These are phyloP conservation scores for Balaeniceps rex DNA, from an alignment of 2,113 vertebrate species.

Conservation along the genomic window DNA sequence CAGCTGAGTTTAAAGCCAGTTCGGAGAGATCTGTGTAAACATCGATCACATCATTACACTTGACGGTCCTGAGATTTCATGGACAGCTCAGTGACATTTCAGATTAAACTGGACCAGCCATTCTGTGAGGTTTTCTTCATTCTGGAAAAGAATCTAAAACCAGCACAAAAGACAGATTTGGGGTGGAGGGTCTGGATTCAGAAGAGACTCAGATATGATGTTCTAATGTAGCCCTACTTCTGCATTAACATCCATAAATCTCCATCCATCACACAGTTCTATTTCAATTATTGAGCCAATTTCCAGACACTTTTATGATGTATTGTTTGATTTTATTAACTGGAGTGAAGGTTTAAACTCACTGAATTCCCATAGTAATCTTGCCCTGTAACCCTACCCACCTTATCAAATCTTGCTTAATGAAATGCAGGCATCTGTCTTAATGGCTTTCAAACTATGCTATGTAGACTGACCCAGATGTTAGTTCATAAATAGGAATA, in stretches of 20 bases:
- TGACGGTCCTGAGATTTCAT: neutral
- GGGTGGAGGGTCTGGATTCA: neutral
- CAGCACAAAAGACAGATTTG: neutral
- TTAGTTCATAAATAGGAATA: conserved; percentile 48
- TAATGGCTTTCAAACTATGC: conserved; percentile 42
- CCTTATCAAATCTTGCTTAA: conserved; percentile 50
- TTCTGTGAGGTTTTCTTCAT: neutral
- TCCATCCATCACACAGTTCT: conserved; percentile 47
- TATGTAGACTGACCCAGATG: conserved; percentile 30
- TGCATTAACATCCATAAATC: conserved; percentile 55
- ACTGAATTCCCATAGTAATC: conserved; percentile 49
- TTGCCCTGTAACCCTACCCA: conserved; percentile 50
- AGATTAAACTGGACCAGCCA: neutral
- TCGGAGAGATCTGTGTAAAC: neutral
- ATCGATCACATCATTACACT: neutral
- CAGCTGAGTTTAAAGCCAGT: neutral
- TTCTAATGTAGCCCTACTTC: neutral
- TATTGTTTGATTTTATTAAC: conserved; percentile 67
- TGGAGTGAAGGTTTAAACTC: conserved; percentile 53
- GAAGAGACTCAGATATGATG: neutral
- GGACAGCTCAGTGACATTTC: neutral
- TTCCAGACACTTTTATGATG: conserved; percentile 61
- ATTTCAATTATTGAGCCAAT: conserved; percentile 52
- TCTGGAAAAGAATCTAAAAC: neutral
- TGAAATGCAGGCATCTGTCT: conserved; percentile 63